Conservation (phyloP, 2,797 vertebrate genomes). For the Galagoides demidoff region DNA sequence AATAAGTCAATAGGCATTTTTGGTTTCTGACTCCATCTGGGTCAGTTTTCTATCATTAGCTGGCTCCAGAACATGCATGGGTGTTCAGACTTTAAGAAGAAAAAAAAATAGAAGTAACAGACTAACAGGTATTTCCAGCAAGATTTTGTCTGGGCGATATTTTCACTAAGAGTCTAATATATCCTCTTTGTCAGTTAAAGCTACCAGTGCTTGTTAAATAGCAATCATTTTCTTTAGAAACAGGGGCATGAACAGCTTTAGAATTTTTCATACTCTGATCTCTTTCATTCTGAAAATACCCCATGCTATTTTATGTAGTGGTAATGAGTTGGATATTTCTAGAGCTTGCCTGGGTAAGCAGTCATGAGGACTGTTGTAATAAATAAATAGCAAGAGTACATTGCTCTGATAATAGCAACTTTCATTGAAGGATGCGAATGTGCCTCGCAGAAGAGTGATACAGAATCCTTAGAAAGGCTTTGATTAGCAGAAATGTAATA, state of each 20-base stretch:
- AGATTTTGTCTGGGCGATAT: conserved; percentile 54
- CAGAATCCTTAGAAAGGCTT: conserved; percentile 75
- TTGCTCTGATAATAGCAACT: conserved; percentile 77
- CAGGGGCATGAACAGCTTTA: conserved; percentile 63
- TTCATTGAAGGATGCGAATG: conserved; percentile 76
- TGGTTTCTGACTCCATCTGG: conserved; percentile 72
- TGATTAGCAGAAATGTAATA: conserved; percentile 70
- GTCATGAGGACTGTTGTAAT: conserved; percentile 76
- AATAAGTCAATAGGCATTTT: conserved; percentile 77
- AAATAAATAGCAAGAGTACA: conserved; percentile 80
- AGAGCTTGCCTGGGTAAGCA: conserved; percentile 79
- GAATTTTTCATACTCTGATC: conserved; percentile 73
- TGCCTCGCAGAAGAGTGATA: conserved; percentile 59
- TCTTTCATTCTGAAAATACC: conserved; percentile 78
- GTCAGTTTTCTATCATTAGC: conserved; percentile 83
- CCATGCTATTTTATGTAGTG: conserved; percentile 79
- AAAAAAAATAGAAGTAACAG: not conserved
- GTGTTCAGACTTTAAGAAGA: conserved; percentile 42
- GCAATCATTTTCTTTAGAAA: conserved; percentile 65
- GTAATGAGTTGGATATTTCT: conserved; percentile 83
- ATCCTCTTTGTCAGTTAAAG: conserved; percentile 41
- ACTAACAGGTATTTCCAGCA: conserved; percentile 54
- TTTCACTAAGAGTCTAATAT: conserved; percentile 38
- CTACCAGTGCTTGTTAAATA: conserved; percentile 35
- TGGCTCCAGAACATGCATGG: conserved; percentile 79